These are phyloP conservation scores for Premnoplex brunnescens DNA, from an alignment of 2,797 vertebrate genomes.

Conservation along the genomic window DNA sequence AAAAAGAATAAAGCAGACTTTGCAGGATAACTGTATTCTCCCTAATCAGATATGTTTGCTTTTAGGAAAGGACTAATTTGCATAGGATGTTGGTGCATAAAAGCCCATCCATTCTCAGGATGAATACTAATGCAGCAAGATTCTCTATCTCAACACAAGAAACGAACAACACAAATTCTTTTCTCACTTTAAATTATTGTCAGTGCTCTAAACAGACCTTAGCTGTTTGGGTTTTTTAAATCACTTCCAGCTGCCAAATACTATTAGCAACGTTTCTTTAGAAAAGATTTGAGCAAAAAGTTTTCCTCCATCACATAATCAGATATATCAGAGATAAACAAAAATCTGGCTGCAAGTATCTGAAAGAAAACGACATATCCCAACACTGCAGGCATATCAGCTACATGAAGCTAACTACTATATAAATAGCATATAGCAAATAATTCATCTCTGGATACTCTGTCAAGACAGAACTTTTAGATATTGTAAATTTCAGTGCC, in stretches of 20 bases:
- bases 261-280: background rate
- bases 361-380: background rate
- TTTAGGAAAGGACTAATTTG: constrained; percentile 44
- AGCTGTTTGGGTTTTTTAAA: background rate
- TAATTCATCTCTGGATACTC: background rate
- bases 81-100: constrained; percentile 38
- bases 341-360: background rate
- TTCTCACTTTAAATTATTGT: background rate
- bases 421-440: background rate
- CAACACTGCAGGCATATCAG: background rate
- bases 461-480: background rate
- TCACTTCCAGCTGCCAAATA: background rate
- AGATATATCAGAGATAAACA: background rate
- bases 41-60: constrained; percentile 37
- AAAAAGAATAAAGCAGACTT: constrained; percentile 5
- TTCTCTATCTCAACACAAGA: background rate
- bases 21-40: background rate
- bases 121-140: constrained; percentile 52
- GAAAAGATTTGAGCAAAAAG: background rate
- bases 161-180: background rate
- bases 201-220: background rate
- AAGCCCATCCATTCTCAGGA: constrained; percentile 27
- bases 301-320: background rate
- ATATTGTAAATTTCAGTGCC: background rate
- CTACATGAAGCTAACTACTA: background rate